Conservation (phyloP, 23 tunicate species). For the Ciona savignyi region DNA sequence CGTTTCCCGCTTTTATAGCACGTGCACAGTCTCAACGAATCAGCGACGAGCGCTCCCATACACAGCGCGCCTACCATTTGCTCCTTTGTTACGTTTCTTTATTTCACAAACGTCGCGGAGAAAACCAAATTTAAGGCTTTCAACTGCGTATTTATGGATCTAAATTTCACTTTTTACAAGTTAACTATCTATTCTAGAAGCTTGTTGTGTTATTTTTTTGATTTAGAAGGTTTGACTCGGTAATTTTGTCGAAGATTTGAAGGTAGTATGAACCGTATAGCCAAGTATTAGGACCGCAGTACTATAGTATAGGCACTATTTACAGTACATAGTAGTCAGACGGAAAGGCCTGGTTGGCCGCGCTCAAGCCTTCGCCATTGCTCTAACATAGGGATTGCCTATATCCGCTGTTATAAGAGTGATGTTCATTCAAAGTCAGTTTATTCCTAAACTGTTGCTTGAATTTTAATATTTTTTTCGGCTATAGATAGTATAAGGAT, state of each 20-base stretch:
- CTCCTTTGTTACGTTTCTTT: constrained; percentile 80
- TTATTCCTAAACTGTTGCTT: not conserved
- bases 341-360: constrained; percentile 17
- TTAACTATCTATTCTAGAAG: not conserved
- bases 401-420: not conserved
- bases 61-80: constrained; percentile 53
- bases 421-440: not conserved
- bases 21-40: constrained; percentile 69
- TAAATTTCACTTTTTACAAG: not conserved
- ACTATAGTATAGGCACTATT: constrained; percentile 46
- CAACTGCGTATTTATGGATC: not conserved
- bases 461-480: constrained; percentile 1
- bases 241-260: not conserved
- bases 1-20: constrained; percentile 78
- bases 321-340: constrained; percentile 23
- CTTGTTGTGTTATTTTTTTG: not conserved
- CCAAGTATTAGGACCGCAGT: constrained; percentile 11
- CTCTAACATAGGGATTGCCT: not conserved
- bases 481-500: not conserved
- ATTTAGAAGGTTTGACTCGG: not conserved
- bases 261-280: not conserved
- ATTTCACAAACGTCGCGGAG: constrained; percentile 47
- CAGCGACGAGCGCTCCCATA: constrained; percentile 28
- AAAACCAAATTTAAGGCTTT: constrained; percentile 35
- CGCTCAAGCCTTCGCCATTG: constrained; percentile 29